phyloP scores from a whole-genome alignment of 2,113 vertebrate species.

The Cyanoliseus patagonus region DNA sequence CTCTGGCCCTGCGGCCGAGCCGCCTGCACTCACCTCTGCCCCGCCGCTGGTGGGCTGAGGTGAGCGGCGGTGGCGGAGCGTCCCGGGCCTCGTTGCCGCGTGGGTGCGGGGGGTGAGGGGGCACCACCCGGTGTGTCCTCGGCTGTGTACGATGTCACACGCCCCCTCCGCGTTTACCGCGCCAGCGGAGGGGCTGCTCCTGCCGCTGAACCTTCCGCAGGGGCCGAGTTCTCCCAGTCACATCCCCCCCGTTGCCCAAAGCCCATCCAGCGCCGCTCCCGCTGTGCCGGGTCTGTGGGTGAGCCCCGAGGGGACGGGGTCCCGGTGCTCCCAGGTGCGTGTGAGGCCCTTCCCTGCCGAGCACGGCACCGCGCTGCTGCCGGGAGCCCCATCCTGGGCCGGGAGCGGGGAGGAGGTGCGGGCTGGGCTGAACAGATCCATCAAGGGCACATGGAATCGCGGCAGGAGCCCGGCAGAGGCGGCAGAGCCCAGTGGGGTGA shows the following conservation, averaged over 20 bases:
- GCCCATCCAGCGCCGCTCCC: too few relatives aligned
- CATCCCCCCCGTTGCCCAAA: fast-evolving
- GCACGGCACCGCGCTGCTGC: background rate
- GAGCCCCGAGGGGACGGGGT: background rate
- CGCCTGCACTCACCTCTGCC: background rate
- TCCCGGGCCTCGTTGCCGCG: background rate
- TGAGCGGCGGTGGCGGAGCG: background rate
- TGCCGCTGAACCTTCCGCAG: background rate
- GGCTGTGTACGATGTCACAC: background rate
- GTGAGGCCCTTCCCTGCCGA: background rate
- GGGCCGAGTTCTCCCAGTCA: background rate
- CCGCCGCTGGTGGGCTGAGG: background rate
- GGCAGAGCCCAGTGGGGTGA: background rate
- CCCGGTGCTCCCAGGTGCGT: background rate
- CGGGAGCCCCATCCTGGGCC: fast-evolving
- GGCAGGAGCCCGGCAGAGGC: background rate
- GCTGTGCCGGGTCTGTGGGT: background rate
- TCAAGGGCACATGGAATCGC: background rate
- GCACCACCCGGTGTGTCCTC: background rate
- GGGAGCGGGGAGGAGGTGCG: fast-evolving
- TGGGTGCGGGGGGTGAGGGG: background rate
- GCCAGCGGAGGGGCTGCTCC: too few relatives aligned
- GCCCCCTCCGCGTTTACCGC: background rate
- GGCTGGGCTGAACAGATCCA: background rate
- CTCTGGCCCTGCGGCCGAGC: background rate